Percentiles rank a stretch among this genome's conserved stretches.
Evolutionary conservation across 2,113 vertebrate genomes (phyloP).

Genomic region (Petrocephalus microphthalmus): DNA sequence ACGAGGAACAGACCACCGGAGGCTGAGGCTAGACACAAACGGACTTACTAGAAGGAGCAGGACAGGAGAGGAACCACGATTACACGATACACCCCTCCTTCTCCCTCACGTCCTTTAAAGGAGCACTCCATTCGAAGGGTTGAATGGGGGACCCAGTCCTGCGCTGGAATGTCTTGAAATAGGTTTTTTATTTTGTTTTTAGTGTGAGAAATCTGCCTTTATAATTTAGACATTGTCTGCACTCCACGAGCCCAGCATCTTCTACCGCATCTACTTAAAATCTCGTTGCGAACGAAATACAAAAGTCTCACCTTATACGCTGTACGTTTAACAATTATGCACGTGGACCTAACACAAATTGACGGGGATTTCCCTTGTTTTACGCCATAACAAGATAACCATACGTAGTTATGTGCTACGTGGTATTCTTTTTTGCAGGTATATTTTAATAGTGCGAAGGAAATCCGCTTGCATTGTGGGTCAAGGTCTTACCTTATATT

Average conservation of each 20-base stretch:
- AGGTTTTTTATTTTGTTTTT: neutral
- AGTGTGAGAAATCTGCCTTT: neutral
- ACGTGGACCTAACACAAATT: neutral
- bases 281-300: neutral
- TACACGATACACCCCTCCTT: constrained; percentile 37
- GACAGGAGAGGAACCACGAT: constrained; percentile 36
- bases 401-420: neutral
- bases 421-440: neutral
- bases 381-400: neutral
- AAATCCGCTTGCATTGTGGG: neutral
- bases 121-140: constrained; percentile 36
- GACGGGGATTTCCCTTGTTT: constrained; percentile 9
- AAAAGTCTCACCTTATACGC: neutral
- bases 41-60: constrained; percentile 30
- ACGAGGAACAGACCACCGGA: neutral
- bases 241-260: neutral
- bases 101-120: constrained; percentile 13
- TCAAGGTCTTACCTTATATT: neutral
- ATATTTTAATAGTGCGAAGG: neutral
- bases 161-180: neutral
- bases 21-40: neutral
- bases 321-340: neutral
- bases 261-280: neutral
- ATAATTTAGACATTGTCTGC: neutral
- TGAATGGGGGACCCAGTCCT: neutral